Base-by-base conservation (phyloP, 1,140 invertebrate species). In the Hesperophylax magnus region DNA sequence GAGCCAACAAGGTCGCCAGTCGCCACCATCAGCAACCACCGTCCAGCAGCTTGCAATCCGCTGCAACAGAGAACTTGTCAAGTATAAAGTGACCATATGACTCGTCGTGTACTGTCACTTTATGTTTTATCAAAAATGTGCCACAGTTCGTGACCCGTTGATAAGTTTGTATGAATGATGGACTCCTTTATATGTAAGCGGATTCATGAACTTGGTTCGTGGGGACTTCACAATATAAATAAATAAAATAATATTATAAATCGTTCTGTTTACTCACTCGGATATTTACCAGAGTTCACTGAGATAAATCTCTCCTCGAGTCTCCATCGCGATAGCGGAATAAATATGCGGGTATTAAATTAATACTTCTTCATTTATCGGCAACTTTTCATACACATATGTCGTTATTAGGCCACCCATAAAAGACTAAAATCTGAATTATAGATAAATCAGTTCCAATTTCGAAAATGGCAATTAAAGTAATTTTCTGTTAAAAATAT, bases 161-260 rank as follows among this genome's bases (percentile, higher is more conserved):
- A 69, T 72, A 72, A 72, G 47, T 53, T 20, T 7, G 52, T 17
- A 72, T 72, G 69, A 54, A 72, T 72, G 52, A 72, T 72, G 69
- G 9, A 53, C 15, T 52, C 14, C 52, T 67, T 67, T 18, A 31
- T 0, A 47, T 47, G 17, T 56, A 54, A 72, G 69, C 27, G 69
- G 69, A 72, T 72, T 72, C 69, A 72, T 72, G 69, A 72, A 72
- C 69, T 72, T 72, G 69, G 69, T 52, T 22, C 52, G 47, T 27
- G 47, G 69, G 54, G 18, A 72, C 69, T 69, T 69, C 65, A 14
- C n/a, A n/a, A n/a, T n/a, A n/a, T n/a, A n/a, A n/a, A n/a, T n/a
- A n/a, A n/a, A n/a, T n/a, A n/a, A n/a, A n/a, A n/a, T 47, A 17
- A 69, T 34, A n/a, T 11, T 27, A 27, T 61, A 24, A 20, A 61